A percentile compares a stretch with the other conserved stretches of the same genome.
Evolutionary conservation across 1,140 invertebrate species (phyloP).

Genomic region (Dolichoris vasculosae): DNA sequence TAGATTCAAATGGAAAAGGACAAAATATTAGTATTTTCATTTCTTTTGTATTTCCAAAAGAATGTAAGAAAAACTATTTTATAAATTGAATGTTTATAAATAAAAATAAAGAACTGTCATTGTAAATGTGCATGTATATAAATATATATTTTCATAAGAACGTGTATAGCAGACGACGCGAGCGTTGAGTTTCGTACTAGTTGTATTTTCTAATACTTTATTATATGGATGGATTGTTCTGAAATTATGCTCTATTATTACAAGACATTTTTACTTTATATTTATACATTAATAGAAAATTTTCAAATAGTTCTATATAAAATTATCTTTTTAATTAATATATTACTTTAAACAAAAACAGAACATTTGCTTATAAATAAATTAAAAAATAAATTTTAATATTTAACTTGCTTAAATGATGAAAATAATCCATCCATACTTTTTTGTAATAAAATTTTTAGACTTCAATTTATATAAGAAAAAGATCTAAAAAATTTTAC

Average conservation of each 20-base stretch:
- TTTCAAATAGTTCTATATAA: background rate
- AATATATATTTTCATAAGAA: constrained; percentile 53
- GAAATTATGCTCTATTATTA: background rate
- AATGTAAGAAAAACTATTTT: constrained; percentile 46
- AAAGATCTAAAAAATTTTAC: constrained; percentile 45
- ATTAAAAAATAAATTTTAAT: background rate
- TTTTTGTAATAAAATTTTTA: constrained; percentile 28
- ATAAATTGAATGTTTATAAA: constrained; percentile 52
- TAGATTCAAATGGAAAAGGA: constrained; percentile 38
- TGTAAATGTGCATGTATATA: constrained; percentile 41
- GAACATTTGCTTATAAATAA: background rate
- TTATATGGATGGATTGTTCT: constrained; percentile 33
- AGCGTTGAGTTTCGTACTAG: constrained; percentile 43
- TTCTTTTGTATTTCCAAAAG: constrained; percentile 51
- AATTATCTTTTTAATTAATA: background rate
- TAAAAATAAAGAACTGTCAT: constrained; percentile 28
- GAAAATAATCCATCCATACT: constrained; percentile 32
- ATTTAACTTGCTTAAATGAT: background rate
- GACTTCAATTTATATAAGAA: constrained; percentile 43
- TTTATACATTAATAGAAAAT: background rate
- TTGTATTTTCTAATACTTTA: constrained; percentile 38
- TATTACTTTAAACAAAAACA: background rate
- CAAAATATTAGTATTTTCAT: constrained; percentile 57
- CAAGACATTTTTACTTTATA: background rate
- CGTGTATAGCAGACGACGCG: constrained; percentile 32